These are phyloP conservation scores for Fukomys damarensis DNA, from an alignment of 2,113 vertebrate species.

Conservation along the genomic window DNA sequence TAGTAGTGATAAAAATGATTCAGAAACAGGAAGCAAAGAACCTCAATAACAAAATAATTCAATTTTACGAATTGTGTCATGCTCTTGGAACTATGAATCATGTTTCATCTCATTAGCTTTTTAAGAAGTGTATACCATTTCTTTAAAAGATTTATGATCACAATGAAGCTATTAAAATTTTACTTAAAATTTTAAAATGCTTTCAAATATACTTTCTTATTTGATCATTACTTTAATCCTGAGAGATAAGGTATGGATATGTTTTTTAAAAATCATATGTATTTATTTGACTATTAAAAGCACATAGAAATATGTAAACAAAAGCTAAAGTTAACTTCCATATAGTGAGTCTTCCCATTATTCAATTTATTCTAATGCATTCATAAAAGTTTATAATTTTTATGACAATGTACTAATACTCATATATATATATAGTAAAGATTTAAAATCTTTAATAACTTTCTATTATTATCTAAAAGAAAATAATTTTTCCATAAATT, in stretches of 20 bases:
- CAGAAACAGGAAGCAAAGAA: neutral
- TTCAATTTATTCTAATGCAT: neutral
- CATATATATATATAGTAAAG: neutral
- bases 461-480: constrained; percentile 5
- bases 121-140: neutral
- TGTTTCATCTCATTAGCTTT: neutral
- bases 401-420: neutral
- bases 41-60: neutral
- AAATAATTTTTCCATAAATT: neutral
- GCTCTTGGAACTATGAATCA: neutral
- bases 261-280: neutral
- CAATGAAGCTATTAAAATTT: neutral
- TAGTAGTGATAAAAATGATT: constrained; percentile 14
- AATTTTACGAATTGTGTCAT: neutral
- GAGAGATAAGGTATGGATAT: neutral
- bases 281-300: neutral
- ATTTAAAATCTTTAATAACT: neutral
- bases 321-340: neutral
- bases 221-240: neutral
- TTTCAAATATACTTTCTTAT: neutral
- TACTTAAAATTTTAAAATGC: neutral
- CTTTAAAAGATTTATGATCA: neutral
- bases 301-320: neutral
- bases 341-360: neutral
- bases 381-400: neutral